Base-by-base conservation (phyloP, 2,888 invertebrate species). In the Liopterus haemorrhoidalis region DNA sequence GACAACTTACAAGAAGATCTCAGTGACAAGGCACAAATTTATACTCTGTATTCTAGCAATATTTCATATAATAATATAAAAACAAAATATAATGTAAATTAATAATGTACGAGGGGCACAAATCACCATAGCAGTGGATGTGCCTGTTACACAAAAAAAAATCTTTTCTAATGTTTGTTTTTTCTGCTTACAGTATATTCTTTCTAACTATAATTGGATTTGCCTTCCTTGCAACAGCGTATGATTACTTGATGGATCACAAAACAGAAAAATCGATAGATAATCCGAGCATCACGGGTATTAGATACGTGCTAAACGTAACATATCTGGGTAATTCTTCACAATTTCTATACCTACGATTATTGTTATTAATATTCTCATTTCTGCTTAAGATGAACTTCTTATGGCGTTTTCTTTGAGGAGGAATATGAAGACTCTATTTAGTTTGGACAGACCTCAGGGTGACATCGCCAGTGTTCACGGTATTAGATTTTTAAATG, bases 401-500 rank as follows among this genome's bases (percentile, higher is more conserved):
- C 57, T 77, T 1, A 64, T 72, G 16, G 72, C 76, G 11, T 82
- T 83, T 65, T 83, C 83, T 0, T 61, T 82, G 48, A 70, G 70
- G 50, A 76, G 74, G 57, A 83, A 82, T 58, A 55, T 73, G 5
- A 63, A 63, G 40, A 72, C 73, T 51, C 63, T 82, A 16, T 66
- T 78, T 20, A 73, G 72, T 25, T 59, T 72, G 11, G 62, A 70
- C 28, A 66, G 72, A 27, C 59, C 70, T 0, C 59, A 70, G 1
- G 73, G 72, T 12, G 82, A 82, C 53, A 77, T 83, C 33, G 69
- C 73, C 38, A 71, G 75, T 0, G 72, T 82, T 1, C 82, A 83
- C 60, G 82, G 82, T 12, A 75, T 83, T 24, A 66, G 82, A 46
- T 76, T 76, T 46, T 55, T 82, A 4, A 82, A 82, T 57, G 82